phyloP scores from a whole-genome alignment of 2,888 invertebrate species.

The Pinctada fucata region DNA sequence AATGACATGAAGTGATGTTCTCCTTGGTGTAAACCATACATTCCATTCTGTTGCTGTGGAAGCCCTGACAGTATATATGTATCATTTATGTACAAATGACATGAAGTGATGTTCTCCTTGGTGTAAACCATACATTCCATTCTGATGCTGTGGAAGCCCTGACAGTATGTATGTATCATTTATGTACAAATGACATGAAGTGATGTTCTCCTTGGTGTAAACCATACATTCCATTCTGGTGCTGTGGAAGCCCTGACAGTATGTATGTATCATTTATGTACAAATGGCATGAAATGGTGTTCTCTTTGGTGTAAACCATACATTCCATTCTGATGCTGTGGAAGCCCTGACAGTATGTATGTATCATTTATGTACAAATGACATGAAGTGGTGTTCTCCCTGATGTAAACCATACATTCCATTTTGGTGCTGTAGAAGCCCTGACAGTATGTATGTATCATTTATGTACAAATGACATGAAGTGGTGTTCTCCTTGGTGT shows the following conservation, averaged over 20 bases:
- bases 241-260: constrained; percentile 90
- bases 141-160: constrained; percentile 92
- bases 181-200: constrained; percentile 91
- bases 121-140: constrained; percentile 96
- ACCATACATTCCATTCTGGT: constrained; percentile 97
- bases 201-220: constrained; percentile 93
- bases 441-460: too few species aligned
- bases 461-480: constrained; percentile 91
- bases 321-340: constrained; percentile 95
- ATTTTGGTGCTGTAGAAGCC: constrained; percentile 91
- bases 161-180: too few species aligned
- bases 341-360: constrained; percentile 89
- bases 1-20: constrained; percentile 93
- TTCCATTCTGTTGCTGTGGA: constrained; percentile 93
- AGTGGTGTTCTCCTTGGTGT: constrained; percentile 92
- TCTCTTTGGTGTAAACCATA: constrained; percentile 93
- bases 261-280: too few species aligned
- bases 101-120: constrained; percentile 92
- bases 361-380: too few species aligned
- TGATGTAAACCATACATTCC: constrained; percentile 97
- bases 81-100: too few species aligned
- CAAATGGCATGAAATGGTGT: constrained; percentile 92
- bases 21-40: constrained; percentile 94
- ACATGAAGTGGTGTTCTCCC: constrained; percentile 91
- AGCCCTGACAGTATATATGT: constrained; percentile 88